Evolutionary conservation across 2,888 invertebrate genomes (phyloP).

Genomic region (Eledona agricola): DNA sequence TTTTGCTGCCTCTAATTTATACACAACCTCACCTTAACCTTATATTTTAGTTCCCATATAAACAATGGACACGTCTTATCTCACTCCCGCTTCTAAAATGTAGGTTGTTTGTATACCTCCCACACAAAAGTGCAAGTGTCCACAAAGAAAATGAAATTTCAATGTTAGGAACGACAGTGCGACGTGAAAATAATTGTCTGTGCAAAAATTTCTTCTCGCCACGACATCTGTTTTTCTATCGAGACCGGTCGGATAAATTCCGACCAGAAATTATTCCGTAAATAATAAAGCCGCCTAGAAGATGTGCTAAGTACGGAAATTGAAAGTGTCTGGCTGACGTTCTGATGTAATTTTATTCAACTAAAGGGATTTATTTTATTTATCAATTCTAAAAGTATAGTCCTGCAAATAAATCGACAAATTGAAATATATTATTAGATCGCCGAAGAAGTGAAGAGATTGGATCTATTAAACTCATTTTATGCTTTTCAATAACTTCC

Average conservation of each 20-base stretch:
- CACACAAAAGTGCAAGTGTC: constrained; percentile 28
- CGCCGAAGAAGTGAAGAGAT: too few species aligned
- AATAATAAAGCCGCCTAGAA: constrained; percentile 10
- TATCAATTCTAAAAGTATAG: background rate
- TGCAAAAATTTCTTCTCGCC: too few species aligned
- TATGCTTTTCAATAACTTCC: too few species aligned
- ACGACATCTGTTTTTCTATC: constrained; percentile 8
- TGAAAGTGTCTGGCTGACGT: constrained; percentile 3
- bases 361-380: background rate
- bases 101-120: constrained; percentile 48
- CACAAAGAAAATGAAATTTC: constrained; percentile 27
- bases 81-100: constrained; percentile 44
- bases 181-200: constrained; percentile 5
- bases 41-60: constrained; percentile 58
- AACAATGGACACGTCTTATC: constrained; percentile 53
- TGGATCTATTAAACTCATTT: too few species aligned
- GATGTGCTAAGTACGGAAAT: constrained; percentile 5
- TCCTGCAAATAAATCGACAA: too few species aligned
- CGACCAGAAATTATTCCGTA: constrained; percentile 3
- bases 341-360: constrained; percentile 2
- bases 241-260: constrained; percentile 17
- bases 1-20: constrained; percentile 40
- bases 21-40: constrained; percentile 57
- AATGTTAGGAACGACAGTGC: constrained; percentile 10
- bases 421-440: too few species aligned